Percentiles rank a stretch among this genome's conserved stretches.
Evolutionary conservation across 2,113 vertebrate species (phyloP).

Genomic region (Leucoraja erinaceus): DNA sequence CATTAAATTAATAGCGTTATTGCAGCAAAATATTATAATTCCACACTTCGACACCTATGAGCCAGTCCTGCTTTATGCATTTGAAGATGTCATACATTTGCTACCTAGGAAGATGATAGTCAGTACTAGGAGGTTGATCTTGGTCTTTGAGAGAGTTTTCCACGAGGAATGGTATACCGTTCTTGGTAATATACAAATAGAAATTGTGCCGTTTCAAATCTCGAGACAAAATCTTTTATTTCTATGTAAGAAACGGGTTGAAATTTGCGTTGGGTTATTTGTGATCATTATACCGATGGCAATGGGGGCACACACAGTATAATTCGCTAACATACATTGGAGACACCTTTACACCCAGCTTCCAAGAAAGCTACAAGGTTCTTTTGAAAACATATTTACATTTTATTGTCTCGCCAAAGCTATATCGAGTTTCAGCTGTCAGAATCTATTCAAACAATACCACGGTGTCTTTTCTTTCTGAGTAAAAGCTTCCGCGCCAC

Average conservation of each 20-base stretch:
- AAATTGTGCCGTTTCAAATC: neutral
- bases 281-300: neutral
- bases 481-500: neutral
- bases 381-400: neutral
- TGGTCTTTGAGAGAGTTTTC: neutral
- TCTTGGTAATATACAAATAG: neutral
- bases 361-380: neutral
- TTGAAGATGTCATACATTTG: neutral
- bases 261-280: neutral
- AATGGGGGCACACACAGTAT: neutral
- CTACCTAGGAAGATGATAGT: neutral
- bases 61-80: neutral
- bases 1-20: neutral
- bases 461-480: neutral
- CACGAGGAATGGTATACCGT: neutral
- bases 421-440: slow-evolving; percentile 20
- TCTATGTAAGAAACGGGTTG: neutral
- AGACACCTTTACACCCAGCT: neutral
- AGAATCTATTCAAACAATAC: neutral
- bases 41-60: neutral
- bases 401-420: neutral
- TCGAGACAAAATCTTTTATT: neutral
- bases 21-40: neutral
- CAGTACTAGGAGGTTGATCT: neutral
- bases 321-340: neutral